Base-by-base conservation (phyloP, 2,888 invertebrate genomes). In the Phyto melanocephala region DNA sequence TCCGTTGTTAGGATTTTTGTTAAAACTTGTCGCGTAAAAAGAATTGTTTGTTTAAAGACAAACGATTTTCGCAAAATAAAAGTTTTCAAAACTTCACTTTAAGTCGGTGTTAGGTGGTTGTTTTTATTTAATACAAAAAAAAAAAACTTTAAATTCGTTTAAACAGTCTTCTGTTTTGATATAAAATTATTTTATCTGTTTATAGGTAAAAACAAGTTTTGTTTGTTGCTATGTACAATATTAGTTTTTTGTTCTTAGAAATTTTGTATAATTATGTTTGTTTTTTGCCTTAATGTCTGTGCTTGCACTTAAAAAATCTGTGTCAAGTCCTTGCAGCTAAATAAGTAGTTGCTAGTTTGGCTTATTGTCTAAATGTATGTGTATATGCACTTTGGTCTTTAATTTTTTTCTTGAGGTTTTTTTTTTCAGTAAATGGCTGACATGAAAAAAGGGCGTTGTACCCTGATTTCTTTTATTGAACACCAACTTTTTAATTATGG, bases 1-100 rank as follows among this genome's bases (percentile, higher is more conserved):
- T 91, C 91, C 91, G 91, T 91, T 91, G 90, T 91, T 90, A 88
- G 89, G 87, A 88, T 88, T 89, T 91, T 91, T 75, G 80, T 35
- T 75, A 81, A 84, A 80, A 82, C 85, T 83, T 77, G 72, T 40
- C 67, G 40, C 60, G 65, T 82, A 56, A 63, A 65, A 45, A 67
- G 63, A 85, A 87, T 87, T 85, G 33, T 85, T 75, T 76, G 60
- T 54, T 79, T 79, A 71, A 72, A 67, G 50, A 40, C 28, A 5
- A 45, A 67, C 56, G 22, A 71, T 45, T 40, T 52, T 24, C 13
- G 7, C 20, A 58, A 52, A 76, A 52, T 72, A 77, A 62, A 68
- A 70, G 42, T 74, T 68, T 50, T 63, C 75, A 79, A 79, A 79
- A 80, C 24, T 58, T 52, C 40, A 40, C 42, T 76, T 62, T 56